phyloP scores from a whole-genome alignment of 2,113 vertebrate species.

The Charina bottae region DNA sequence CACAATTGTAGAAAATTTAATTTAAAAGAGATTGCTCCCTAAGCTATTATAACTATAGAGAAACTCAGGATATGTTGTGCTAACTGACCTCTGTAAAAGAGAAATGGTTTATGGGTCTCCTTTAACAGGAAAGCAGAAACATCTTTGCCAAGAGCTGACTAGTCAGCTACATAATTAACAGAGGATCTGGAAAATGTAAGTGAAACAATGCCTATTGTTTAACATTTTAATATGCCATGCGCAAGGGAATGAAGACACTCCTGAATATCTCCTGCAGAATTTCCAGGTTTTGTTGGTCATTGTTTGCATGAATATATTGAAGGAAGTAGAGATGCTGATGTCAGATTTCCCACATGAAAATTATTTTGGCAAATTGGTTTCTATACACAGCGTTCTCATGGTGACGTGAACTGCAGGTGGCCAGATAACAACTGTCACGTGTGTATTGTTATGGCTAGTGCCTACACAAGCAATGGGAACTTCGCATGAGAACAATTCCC shows the following conservation, averaged over 20 bases:
- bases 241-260: constrained; percentile 19
- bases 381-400: too few species aligned
- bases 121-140: constrained; percentile 15
- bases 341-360: too few species aligned
- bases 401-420: too few species aligned
- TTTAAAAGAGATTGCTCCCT: constrained; percentile 26
- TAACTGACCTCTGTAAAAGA: constrained; percentile 40
- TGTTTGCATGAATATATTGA: not conserved
- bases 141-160: constrained; percentile 52
- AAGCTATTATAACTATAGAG: constrained; percentile 14
- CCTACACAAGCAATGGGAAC: too few species aligned
- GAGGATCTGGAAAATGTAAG: constrained; percentile 52
- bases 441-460: too few species aligned
- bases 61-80: constrained; percentile 29
- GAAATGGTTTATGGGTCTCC: constrained; percentile 41
- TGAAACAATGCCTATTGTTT: constrained; percentile 51
- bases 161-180: constrained; percentile 64
- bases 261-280: not conserved
- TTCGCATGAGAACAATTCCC: too few species aligned
- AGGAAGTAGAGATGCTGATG: not conserved
- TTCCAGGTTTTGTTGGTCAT: not conserved
- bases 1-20: constrained; percentile 24
- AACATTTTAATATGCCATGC: constrained; percentile 60
- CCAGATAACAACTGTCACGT: too few species aligned
- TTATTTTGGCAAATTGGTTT: too few species aligned